A percentile compares a stretch with the other conserved stretches of the same genome.
These are phyloP conservation scores for Cottus gobio DNA, from an alignment of 2,113 vertebrate species.

Conservation along the genomic window DNA sequence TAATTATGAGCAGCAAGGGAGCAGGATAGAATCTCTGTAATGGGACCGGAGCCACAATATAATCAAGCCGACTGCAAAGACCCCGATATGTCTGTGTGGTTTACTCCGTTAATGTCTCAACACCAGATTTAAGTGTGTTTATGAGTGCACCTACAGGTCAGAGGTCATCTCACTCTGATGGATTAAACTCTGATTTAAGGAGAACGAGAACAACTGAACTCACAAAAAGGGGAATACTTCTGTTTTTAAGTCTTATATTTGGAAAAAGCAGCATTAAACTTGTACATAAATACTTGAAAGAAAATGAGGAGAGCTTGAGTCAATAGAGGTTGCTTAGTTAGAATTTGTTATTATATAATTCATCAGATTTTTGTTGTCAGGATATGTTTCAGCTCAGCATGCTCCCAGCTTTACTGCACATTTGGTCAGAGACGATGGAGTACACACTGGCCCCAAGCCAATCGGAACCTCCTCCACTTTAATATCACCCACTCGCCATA, in stretches of 20 bases:
- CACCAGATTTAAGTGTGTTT: slow-evolving; percentile 25
- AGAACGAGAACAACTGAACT: neutral
- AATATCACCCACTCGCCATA: slow-evolving; percentile 76
- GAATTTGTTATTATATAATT: neutral
- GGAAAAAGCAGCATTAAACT: neutral
- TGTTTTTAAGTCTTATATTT: neutral
- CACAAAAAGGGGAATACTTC: neutral
- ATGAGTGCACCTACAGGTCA: slow-evolving; percentile 4
- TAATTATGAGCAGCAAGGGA: slow-evolving; percentile 58
- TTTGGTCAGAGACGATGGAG: slow-evolving; percentile 10
- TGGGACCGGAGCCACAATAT: slow-evolving; percentile 1
- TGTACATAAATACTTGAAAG: slow-evolving; percentile 6
- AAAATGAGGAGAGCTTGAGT: neutral
- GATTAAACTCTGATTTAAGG: slow-evolving; percentile 4
- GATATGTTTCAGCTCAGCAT: slow-evolving; percentile 23
- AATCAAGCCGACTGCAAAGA: slow-evolving; percentile 12
- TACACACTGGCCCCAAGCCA: slow-evolving; percentile 53
- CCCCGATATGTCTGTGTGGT: slow-evolving; percentile 31
- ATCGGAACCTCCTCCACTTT: slow-evolving; percentile 61
- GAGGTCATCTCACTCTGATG: slow-evolving; percentile 1
- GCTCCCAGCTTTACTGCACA: slow-evolving; percentile 3
- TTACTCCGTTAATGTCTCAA: slow-evolving; percentile 27
- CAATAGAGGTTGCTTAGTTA: neutral
- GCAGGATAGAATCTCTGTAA: slow-evolving; percentile 26
- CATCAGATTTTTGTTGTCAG: neutral